Evolutionary conservation across 2,888 invertebrate species (phyloP).

Genomic region (Thymelicus sylvestris): DNA sequence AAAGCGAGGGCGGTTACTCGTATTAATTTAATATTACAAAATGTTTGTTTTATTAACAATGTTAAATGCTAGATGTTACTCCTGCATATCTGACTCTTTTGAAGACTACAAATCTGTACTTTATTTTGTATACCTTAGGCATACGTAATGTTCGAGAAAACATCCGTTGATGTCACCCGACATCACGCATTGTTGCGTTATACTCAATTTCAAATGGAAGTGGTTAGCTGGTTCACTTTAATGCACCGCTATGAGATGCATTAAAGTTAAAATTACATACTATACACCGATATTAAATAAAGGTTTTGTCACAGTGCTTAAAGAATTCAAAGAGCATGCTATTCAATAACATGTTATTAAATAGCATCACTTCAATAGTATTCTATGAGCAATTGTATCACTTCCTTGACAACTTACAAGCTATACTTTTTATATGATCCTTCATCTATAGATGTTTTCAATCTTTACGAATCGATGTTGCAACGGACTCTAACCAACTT

Average conservation of each 20-base stretch:
- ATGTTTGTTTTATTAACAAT: too few relatives aligned
- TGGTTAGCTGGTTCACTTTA: slow-evolving; percentile 25
- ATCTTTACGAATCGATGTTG: too few relatives aligned
- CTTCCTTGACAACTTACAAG: not conserved
- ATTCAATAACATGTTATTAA: not conserved
- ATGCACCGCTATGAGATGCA: slow-evolving; percentile 1
- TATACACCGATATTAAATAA: not conserved
- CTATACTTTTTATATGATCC: not conserved
- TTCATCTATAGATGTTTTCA: not conserved
- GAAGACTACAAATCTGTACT: too few relatives aligned
- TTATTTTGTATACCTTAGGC: too few relatives aligned
- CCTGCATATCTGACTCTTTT: too few relatives aligned
- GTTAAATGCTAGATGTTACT: too few relatives aligned
- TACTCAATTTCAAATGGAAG: slow-evolving; percentile 1
- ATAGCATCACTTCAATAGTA: not conserved
- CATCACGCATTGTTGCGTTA: not conserved
- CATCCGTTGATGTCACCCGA: slow-evolving; percentile 12
- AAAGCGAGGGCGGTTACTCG: too few relatives aligned
- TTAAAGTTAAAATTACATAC: not conserved
- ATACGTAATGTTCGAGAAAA: not conserved
- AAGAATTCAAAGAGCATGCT: not conserved
- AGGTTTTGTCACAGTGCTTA: not conserved
- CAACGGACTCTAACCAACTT: too few relatives aligned
- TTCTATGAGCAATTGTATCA: not conserved
- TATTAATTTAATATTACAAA: too few relatives aligned